phyloP scores from a whole-genome alignment of 2,797 vertebrate species.

The Xerus rutilus region DNA sequence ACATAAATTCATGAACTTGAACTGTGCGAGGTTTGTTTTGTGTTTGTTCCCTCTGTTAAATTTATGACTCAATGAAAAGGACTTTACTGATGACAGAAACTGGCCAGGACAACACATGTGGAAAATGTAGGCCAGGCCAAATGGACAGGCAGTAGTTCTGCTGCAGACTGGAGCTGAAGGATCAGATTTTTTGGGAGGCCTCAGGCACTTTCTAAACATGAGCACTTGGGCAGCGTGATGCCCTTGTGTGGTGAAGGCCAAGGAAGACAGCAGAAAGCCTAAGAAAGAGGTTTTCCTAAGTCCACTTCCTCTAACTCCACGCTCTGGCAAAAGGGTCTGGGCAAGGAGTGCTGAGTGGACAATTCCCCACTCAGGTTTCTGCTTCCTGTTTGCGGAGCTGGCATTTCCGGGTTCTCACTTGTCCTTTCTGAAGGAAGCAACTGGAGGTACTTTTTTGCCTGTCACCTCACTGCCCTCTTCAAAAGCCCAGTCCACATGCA shows the following conservation, averaged over 20 bases:
- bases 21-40: conserved; percentile 15
- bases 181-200: not conserved
- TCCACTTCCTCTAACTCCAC: not conserved
- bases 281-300: not conserved
- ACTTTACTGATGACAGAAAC: conserved; percentile 49
- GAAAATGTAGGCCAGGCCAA: conserved; percentile 26
- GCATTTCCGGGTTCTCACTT: not conserved
- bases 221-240: not conserved
- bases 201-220: not conserved
- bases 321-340: not conserved
- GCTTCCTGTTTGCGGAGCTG: conserved; percentile 5
- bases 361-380: not conserved
- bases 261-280: not conserved
- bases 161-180: not conserved
- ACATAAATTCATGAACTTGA: conserved; percentile 43
- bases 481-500: not conserved
- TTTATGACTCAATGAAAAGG: conserved; percentile 69
- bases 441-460: not conserved
- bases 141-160: not conserved
- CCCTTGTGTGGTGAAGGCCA: not conserved
- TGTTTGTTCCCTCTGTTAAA: conserved; percentile 32
- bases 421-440: conserved; percentile 14
- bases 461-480: not conserved
- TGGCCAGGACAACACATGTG: conserved; percentile 43
- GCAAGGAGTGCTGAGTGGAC: not conserved